Evolutionary conservation across 2,113 vertebrate species (phyloP).

Genomic region (Neodontobutis hainanensis): DNA sequence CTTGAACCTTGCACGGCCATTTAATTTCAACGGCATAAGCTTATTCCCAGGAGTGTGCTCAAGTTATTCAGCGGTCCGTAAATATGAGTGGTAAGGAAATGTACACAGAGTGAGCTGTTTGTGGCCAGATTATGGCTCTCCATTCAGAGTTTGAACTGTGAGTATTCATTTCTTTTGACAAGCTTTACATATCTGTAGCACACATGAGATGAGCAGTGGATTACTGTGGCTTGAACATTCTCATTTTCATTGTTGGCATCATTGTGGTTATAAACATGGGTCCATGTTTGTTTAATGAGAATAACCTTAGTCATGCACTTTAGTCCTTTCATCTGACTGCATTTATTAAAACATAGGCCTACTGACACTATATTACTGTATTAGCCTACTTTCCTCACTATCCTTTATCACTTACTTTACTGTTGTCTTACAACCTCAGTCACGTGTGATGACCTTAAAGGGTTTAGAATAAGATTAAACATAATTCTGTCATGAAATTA

Average conservation of each 20-base stretch:
- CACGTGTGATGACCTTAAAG: no score
- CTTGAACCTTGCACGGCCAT: constrained; percentile 62
- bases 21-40: constrained; percentile 52
- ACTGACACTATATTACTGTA: neutral
- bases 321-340: constrained; percentile 33
- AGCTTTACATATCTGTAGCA: constrained; percentile 16
- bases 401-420: no score
- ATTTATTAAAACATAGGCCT: constrained; percentile 50
- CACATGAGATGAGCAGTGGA: constrained; percentile 31
- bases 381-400: neutral
- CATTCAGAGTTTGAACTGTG: constrained; percentile 41
- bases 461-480: no score
- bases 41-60: constrained; percentile 56
- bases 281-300: constrained; percentile 58
- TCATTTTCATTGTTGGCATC: constrained; percentile 71
- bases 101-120: constrained; percentile 42
- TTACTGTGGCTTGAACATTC: constrained; percentile 51
- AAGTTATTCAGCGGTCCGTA: constrained; percentile 55
- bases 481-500: no score
- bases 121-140: constrained; percentile 30
- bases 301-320: constrained; percentile 21
- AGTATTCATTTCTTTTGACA: constrained; percentile 24
- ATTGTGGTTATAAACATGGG: constrained; percentile 68
- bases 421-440: no score
- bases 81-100: constrained; percentile 59